phyloP scores from a whole-genome alignment of 2,888 invertebrate genomes.

The Byasa hedistus region DNA sequence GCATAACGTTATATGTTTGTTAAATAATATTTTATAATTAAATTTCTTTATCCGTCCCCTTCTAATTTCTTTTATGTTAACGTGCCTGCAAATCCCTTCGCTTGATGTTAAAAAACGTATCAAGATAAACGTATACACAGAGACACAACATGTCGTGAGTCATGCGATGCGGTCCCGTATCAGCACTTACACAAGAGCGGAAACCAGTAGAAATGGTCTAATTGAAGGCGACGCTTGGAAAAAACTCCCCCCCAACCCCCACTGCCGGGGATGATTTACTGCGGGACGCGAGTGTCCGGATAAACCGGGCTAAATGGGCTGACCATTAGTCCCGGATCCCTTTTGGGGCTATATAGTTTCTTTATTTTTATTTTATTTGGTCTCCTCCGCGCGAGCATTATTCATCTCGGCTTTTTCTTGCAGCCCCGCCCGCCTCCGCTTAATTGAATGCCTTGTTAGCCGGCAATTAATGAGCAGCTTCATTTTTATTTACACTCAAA shows the following conservation, averaged over 20 bases:
- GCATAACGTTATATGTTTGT: too few relatives aligned
- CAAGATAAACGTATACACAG: too few relatives aligned
- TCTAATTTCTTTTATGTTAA: too few relatives aligned
- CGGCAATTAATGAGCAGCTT: slow-evolving; percentile 1
- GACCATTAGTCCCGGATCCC: slow-evolving; percentile 55
- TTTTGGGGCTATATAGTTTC: slow-evolving; percentile 39
- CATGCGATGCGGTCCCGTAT: not conserved
- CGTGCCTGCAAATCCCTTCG: too few relatives aligned
- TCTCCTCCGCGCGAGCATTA: slow-evolving; percentile 38
- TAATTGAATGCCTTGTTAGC: slow-evolving; percentile 50
- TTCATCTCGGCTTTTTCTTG: slow-evolving; percentile 27
- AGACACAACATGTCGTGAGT: not conserved
- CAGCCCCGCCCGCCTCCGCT: slow-evolving; percentile 34
- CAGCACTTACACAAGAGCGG: slow-evolving; percentile 28
- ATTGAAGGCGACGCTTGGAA: slow-evolving; percentile 49
- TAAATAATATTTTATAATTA: too few relatives aligned
- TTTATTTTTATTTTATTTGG: slow-evolving; percentile 47
- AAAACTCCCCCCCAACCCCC: slow-evolving; percentile 42
- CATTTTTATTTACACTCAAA: too few relatives aligned
- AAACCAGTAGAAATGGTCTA: slow-evolving; percentile 38
- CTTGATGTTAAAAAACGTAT: too few relatives aligned
- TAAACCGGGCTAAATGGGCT: slow-evolving; percentile 59
- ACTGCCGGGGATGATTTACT: slow-evolving; percentile 51
- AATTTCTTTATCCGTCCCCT: too few relatives aligned
- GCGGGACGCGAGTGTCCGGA: slow-evolving; percentile 48